Evolutionary conservation across 2,888 invertebrate species (phyloP).

Genomic region (Drosophila longiperda): DNA sequence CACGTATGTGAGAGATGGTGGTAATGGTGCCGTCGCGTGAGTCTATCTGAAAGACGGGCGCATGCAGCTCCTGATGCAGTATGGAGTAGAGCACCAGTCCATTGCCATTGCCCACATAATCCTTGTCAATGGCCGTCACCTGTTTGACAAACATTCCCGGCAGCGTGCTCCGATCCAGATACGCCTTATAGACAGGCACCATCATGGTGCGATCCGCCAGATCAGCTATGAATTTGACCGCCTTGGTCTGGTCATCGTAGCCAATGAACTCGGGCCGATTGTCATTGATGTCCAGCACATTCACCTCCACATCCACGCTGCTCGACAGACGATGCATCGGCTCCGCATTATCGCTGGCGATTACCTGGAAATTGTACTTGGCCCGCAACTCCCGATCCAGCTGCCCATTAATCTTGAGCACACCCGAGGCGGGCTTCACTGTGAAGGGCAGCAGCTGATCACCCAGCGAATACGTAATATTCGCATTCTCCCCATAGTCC

Average conservation of each 20-base stretch:
- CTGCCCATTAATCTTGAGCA: constrained; percentile 90
- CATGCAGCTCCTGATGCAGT: constrained; percentile 87
- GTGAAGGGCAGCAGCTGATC: constrained; percentile 88
- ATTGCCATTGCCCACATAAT: constrained; percentile 94
- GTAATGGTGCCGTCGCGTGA: constrained; percentile 93
- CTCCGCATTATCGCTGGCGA: constrained; percentile 90
- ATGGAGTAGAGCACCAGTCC: constrained; percentile 92
- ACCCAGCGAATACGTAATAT: constrained; percentile 89
- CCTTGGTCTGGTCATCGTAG: constrained; percentile 87
- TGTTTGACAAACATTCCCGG: constrained; percentile 90
- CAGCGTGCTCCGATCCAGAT: constrained; percentile 90
- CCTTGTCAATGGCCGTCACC: constrained; percentile 93
- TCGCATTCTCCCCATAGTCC: constrained; percentile 92
- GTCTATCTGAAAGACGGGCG: constrained; percentile 91
- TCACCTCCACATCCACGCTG: constrained; percentile 92
- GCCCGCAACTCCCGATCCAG: constrained; percentile 91
- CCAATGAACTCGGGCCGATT: constrained; percentile 92
- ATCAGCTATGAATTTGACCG: constrained; percentile 72
- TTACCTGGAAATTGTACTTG: constrained; percentile 89
- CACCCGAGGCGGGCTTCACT: constrained; percentile 89
- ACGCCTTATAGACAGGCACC: constrained; percentile 91
- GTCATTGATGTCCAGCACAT: constrained; percentile 93
- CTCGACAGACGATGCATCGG: constrained; percentile 87
- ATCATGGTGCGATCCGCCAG: constrained; percentile 71
- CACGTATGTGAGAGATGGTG: constrained; percentile 87